phyloP scores from a whole-genome alignment of 2,888 invertebrate genomes.

The Laothoe populi region DNA sequence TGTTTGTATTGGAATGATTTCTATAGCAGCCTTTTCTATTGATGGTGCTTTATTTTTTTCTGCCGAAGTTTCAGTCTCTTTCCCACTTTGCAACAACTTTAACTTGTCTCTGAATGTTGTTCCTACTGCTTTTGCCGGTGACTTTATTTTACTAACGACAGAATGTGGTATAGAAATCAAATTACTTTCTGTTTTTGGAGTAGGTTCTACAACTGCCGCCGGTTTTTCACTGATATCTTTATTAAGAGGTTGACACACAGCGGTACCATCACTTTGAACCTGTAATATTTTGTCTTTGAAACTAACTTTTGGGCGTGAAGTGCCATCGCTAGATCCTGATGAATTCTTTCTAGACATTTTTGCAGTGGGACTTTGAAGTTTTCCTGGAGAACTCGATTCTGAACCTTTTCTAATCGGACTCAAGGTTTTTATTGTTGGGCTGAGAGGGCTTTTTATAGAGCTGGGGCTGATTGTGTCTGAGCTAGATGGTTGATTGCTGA shows the following conservation, averaged over 20 bases:
- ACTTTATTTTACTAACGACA: slow-evolving; percentile 81
- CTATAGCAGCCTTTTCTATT: slow-evolving; percentile 61
- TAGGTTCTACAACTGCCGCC: slow-evolving; percentile 74
- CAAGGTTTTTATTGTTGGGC: slow-evolving; percentile 78
- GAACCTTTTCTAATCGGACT: slow-evolving; percentile 81
- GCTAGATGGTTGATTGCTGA: slow-evolving; percentile 78
- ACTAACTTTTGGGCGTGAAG: slow-evolving; percentile 84
- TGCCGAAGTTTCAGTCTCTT: slow-evolving; percentile 57
- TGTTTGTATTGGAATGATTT: slow-evolving; percentile 61
- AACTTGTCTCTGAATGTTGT: slow-evolving; percentile 80
- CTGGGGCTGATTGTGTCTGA: slow-evolving; percentile 81
- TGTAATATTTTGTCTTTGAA: slow-evolving; percentile 86
- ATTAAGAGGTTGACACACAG: slow-evolving; percentile 73
- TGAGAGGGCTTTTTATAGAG: slow-evolving; percentile 80
- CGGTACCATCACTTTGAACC: slow-evolving; percentile 81
- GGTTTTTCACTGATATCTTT: slow-evolving; percentile 75
- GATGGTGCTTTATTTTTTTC: slow-evolving; percentile 62
- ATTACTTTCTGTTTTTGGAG: slow-evolving; percentile 75
- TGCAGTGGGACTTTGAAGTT: slow-evolving; percentile 76
- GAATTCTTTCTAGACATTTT: slow-evolving; percentile 80
- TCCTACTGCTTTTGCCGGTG: slow-evolving; percentile 78
- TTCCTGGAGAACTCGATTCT: slow-evolving; percentile 79
- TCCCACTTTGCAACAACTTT: slow-evolving; percentile 75
- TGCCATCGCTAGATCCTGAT: slow-evolving; percentile 74
- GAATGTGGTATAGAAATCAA: slow-evolving; percentile 81